Evolutionary conservation across 2,113 vertebrate genomes (phyloP).

Genomic region (Heterotis niloticus): DNA sequence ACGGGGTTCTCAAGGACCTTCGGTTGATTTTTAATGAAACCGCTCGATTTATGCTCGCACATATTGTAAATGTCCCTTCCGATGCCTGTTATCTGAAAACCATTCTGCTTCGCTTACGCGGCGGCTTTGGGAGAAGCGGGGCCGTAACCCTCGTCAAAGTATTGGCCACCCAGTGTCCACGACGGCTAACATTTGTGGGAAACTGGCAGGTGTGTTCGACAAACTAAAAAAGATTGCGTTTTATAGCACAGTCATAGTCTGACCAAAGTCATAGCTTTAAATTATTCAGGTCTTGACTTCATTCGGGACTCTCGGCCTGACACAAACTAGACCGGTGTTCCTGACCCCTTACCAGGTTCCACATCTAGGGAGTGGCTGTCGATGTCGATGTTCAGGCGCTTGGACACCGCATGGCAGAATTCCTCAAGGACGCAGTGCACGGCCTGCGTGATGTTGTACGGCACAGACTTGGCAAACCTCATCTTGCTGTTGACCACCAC

Average conservation of each 20-base stretch:
- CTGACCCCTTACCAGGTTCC: constrained; percentile 65
- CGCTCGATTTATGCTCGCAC: not conserved
- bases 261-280: not conserved
- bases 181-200: not conserved
- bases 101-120: not conserved
- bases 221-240: not conserved
- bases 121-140: not conserved
- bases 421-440: constrained; percentile 79
- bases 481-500: constrained; percentile 88
- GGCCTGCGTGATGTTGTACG: constrained; percentile 82
- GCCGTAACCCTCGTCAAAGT: not conserved
- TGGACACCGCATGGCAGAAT: constrained; percentile 69
- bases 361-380: constrained; percentile 80
- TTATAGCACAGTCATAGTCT: not conserved
- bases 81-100: not conserved
- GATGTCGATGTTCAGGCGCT: constrained; percentile 74
- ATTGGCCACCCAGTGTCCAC: no score
- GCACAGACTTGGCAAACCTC: constrained; percentile 76
- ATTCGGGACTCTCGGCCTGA: not conserved
- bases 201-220: no score
- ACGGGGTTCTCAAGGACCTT: constrained; percentile 31
- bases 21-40: constrained; percentile 40
- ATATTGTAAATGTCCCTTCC: not conserved
- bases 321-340: not conserved
- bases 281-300: not conserved